Evolutionary conservation across 2,888 invertebrate species (phyloP).

Genomic region (Leucoptera coffeella): DNA sequence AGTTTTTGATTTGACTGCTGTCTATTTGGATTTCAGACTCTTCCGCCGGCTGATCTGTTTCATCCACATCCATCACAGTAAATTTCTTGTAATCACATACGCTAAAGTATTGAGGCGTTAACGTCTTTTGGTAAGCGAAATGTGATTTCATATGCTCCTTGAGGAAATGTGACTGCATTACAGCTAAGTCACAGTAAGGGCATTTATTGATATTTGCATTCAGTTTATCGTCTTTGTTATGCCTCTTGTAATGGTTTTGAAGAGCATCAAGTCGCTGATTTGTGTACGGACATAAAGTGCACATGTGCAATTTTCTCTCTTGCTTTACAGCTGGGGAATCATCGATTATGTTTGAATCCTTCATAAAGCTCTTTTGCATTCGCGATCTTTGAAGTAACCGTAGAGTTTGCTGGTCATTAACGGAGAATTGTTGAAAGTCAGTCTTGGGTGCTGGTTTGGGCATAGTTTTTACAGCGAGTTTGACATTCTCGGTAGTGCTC

Average conservation of each 20-base stretch:
- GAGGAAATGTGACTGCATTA: slow-evolving; percentile 65
- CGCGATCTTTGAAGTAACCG: slow-evolving; percentile 50
- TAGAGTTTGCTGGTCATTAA: slow-evolving; percentile 59
- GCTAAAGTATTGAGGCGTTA: slow-evolving; percentile 55
- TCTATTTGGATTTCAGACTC: slow-evolving; percentile 16
- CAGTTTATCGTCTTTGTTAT: slow-evolving; percentile 53
- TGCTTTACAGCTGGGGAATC: slow-evolving; percentile 39
- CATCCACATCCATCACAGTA: slow-evolving; percentile 36
- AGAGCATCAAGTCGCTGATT: slow-evolving; percentile 67
- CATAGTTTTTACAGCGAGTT: slow-evolving; percentile 42
- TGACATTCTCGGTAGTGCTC: slow-evolving; percentile 20
- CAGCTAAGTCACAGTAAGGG: slow-evolving; percentile 77
- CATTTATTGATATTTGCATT: slow-evolving; percentile 62
- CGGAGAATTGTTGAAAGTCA: slow-evolving; percentile 49
- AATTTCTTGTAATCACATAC: slow-evolving; percentile 56
- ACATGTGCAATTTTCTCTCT: slow-evolving; percentile 60
- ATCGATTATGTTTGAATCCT: slow-evolving; percentile 15
- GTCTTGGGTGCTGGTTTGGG: slow-evolving; percentile 30
- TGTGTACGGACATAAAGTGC: slow-evolving; percentile 75
- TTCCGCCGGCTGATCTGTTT: slow-evolving; percentile 10
- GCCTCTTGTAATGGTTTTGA: slow-evolving; percentile 69
- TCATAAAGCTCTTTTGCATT: slow-evolving; percentile 26
- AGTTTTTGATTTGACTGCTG: slow-evolving; percentile 11
- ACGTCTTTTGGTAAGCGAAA: slow-evolving; percentile 55
- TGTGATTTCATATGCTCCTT: slow-evolving; percentile 77